Evolutionary conservation across 2,113 vertebrate genomes (phyloP).

Genomic region (Vidua macroura): DNA sequence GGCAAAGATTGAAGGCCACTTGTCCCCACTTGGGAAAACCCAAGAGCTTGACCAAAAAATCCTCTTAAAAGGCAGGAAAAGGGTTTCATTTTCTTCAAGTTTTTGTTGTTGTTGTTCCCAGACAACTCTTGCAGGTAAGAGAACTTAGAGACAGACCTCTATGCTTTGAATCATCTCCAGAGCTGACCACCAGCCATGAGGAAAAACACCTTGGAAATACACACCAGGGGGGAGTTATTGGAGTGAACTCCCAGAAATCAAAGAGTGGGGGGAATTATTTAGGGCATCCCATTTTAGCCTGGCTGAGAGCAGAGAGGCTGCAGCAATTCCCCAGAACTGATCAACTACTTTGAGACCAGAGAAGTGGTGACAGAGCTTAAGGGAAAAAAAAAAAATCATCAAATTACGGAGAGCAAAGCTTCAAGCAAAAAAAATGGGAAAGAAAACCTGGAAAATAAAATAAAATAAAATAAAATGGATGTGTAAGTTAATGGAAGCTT

Average conservation of each 20-base stretch:
- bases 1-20: rapidly evolving
- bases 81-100: neutral
- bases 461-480: neutral
- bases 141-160: neutral
- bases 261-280: neutral
- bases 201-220: constrained; percentile 4
- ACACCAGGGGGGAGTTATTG: neutral
- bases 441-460: neutral
- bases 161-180: neutral
- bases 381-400: neutral
- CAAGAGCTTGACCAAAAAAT: neutral
- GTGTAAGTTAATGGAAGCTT: neutral
- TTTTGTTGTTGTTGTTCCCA: neutral
- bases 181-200: neutral
- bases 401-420: constrained; percentile 49
- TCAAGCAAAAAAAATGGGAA: neutral
- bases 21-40: neutral
- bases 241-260: constrained; percentile 25
- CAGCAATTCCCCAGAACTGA: neutral
- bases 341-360: constrained; percentile 67
- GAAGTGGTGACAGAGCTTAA: constrained; percentile 18
- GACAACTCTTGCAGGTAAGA: neutral
- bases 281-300: constrained; percentile 14
- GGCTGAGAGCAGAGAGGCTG: constrained; percentile 32
- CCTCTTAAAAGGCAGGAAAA: neutral